Percentiles rank a stretch among this genome's conserved stretches.
Conservation (phyloP, 2,888 invertebrate genomes). For the Beris chalybata region DNA sequence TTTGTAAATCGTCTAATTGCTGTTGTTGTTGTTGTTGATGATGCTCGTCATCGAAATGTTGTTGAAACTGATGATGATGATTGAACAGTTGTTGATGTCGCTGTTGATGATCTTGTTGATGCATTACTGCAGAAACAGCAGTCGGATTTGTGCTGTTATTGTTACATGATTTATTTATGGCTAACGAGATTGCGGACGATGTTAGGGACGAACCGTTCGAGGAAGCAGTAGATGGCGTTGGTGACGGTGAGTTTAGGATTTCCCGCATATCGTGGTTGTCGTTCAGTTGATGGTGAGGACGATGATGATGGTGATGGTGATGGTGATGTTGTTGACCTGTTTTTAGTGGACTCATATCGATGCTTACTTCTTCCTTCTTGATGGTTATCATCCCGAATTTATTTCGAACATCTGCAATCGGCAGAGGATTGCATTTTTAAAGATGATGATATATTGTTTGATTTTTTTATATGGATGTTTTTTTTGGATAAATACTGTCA, state of each 20-base stretch:
- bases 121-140: slow-evolving; percentile 33
- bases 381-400: slow-evolving; percentile 40
- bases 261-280: slow-evolving; percentile 39
- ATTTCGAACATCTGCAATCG: slow-evolving; percentile 47
- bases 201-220: slow-evolving; percentile 44
- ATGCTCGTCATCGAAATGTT: slow-evolving; percentile 18
- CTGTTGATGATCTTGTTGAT: slow-evolving; percentile 48
- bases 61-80: slow-evolving; percentile 41
- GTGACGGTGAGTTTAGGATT: slow-evolving; percentile 26
- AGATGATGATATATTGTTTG: slow-evolving; percentile 38
- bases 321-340: slow-evolving; percentile 15
- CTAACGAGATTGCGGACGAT: slow-evolving; percentile 53
- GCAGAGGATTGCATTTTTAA: slow-evolving; percentile 44
- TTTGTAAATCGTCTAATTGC: slow-evolving; percentile 51
- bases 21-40: slow-evolving; percentile 42
- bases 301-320: slow-evolving; percentile 10
- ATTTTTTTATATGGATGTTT: slow-evolving; percentile 36
- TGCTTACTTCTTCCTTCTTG: slow-evolving; percentile 29
- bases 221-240: slow-evolving; percentile 34
- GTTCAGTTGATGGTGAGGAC: slow-evolving; percentile 30
- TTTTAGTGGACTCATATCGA: slow-evolving; percentile 22
- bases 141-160: slow-evolving; percentile 33
- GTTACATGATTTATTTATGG: slow-evolving; percentile 37
- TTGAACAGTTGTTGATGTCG: slow-evolving; percentile 49
- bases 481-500: slow-evolving; percentile 25